Evolutionary conservation across 1,140 invertebrate genomes (phyloP), one percentile per base, ranked within the genome.

Genomic region (Hyposmocoma kahamanoa): DNA sequence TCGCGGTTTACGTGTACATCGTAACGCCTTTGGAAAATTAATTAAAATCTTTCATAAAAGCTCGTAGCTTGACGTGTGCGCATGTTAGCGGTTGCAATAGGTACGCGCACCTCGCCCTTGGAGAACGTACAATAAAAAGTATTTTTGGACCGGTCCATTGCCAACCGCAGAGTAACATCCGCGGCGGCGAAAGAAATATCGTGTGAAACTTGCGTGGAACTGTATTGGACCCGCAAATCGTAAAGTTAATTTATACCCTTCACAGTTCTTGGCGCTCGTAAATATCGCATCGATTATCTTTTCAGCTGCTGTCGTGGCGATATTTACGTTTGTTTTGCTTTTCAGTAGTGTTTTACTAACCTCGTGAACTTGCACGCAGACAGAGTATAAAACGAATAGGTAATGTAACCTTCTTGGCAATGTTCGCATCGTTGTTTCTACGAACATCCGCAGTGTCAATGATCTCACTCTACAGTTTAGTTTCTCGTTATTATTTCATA

Each of bases 91-190:
- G 60, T 50, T 67, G 64, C 68, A 71, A n/a, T n/a, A n/a, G n/a
- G 46, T 62, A 17, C 32, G 74, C 67, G 60, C 70, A 66, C 58
- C 72, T 62, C 71, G 57, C 68, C 77, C 77, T 81, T 78, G 74
- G 67, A 65, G 59, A 72, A 73, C 58, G 68, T 66, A 79, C 78
- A 79, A 73, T 77, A 80, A 79, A 82, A 74, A 73, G 54, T 82
- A 82, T 82, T 82, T 82, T 77, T 76, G 68, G 75, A 70, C 42
- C 61, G 56, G 72, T 68, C 68, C 69, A 82, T 77, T 79, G 78
- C 75, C 71, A 77, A 74, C 72, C 74, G 65, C 67, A 67, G 56
- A 65, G 67, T 62, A 70, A 68, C 65, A 68, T 63, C 68, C 64
- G 62, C 56, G 60, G 32, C 32, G 5, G 50, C 57, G 65, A 74